A percentile compares a stretch with the other conserved stretches of the same genome.
These are phyloP conservation scores for Drosophila lutescens DNA, from an alignment of 2,888 invertebrate genomes.

Conservation along the genomic window DNA sequence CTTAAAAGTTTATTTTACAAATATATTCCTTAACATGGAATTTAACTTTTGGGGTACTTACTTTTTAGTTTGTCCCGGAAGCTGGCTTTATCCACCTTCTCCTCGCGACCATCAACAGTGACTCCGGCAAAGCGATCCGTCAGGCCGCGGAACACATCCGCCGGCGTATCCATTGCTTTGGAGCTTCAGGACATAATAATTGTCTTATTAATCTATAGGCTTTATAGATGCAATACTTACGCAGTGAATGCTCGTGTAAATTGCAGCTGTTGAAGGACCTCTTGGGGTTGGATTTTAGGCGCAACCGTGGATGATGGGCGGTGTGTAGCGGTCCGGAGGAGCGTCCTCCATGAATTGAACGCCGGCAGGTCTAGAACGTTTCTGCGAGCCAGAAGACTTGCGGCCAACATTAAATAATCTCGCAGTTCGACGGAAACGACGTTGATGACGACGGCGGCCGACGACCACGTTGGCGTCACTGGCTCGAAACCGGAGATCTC, in stretches of 20 bases:
- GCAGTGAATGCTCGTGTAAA: slow-evolving; percentile 32
- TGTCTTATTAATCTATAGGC: not conserved
- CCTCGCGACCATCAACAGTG: slow-evolving; percentile 86
- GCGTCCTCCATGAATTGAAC: slow-evolving; percentile 54
- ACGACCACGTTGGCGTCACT: slow-evolving; percentile 26
- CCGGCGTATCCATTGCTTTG: slow-evolving; percentile 71
- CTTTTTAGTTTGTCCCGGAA: slow-evolving; percentile 28
- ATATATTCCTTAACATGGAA: not conserved
- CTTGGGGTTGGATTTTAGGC: slow-evolving; percentile 6
- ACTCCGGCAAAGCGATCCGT: slow-evolving; percentile 90
- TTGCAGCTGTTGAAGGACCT: slow-evolving; percentile 5
- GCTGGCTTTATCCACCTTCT: slow-evolving; percentile 82
- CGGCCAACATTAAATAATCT: slow-evolving; percentile 68
- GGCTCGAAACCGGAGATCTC: slow-evolving; percentile 10
- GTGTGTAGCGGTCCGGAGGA: slow-evolving; percentile 10
- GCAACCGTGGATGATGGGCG: slow-evolving; percentile 3
- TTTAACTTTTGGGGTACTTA: not conserved
- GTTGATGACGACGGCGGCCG: slow-evolving; percentile 15
- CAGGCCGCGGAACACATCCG: slow-evolving; percentile 85
- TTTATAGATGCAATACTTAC: not conserved
- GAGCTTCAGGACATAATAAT: slow-evolving; percentile 22
- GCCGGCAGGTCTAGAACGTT: slow-evolving; percentile 56
- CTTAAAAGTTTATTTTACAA: too few relatives aligned
- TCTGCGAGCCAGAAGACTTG: slow-evolving; percentile 49
- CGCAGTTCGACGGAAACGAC: slow-evolving; percentile 29